A percentile compares a stretch with the other conserved stretches of the same genome.
phyloP scores from a whole-genome alignment of 2,888 invertebrate species.

The Matsumyia berberina region DNA sequence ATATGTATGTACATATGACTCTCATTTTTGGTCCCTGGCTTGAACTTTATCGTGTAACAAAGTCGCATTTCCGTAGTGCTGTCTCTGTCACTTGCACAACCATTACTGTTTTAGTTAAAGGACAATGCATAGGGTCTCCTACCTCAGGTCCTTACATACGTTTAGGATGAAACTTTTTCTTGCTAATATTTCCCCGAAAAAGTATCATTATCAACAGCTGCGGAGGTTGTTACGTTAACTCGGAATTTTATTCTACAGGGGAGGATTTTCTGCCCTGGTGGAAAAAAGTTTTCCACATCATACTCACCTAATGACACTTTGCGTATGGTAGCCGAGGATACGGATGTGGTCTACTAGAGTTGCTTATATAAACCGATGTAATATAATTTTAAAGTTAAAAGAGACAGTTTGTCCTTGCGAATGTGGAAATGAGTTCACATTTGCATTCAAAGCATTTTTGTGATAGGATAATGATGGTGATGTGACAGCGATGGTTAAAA shows the following conservation, averaged over 20 bases:
- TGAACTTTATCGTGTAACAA: too few relatives aligned
- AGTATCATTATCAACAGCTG: conserved; percentile 39
- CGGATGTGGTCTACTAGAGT: not conserved
- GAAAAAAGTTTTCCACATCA: conserved; percentile 20
- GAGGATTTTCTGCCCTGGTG: not conserved
- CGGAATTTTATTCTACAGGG: conserved; percentile 1
- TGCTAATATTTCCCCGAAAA: conserved; percentile 21
- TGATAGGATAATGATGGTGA: too few relatives aligned
- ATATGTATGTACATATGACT: too few relatives aligned
- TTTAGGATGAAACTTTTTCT: not conserved
- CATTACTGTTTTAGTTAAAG: too few relatives aligned
- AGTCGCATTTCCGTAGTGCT: too few relatives aligned
- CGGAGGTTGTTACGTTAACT: conserved; percentile 17
- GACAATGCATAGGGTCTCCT: not conserved
- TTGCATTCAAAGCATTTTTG: too few relatives aligned
- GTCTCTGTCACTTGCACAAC: too few relatives aligned
- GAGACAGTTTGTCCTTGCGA: too few relatives aligned
- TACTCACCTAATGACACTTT: conserved; percentile 9
- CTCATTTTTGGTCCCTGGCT: too few relatives aligned
- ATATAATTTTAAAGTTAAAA: not conserved
- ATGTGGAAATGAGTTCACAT: too few relatives aligned
- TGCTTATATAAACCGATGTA: not conserved
- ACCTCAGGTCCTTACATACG: not conserved
- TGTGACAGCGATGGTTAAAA: too few relatives aligned
- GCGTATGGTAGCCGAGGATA: conserved; percentile 3